Evolutionary conservation across 2,797 vertebrate species (phyloP).

Genomic region (Peromyscus eremicus): DNA sequence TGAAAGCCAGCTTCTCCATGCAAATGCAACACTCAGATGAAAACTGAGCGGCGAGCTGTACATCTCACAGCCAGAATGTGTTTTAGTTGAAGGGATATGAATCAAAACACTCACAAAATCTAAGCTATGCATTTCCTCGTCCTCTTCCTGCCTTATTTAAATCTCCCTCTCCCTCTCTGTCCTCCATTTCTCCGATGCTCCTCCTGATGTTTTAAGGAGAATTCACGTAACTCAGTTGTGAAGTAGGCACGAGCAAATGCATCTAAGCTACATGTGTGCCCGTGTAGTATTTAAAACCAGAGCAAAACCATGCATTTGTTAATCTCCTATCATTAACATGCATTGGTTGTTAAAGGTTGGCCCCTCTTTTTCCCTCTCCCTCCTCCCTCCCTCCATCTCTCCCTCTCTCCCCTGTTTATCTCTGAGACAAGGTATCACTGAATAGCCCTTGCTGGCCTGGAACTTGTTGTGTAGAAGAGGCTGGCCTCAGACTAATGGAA

Average conservation of each 20-base stretch:
- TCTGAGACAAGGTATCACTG: no score
- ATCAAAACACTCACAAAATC: slow-evolving; percentile 80
- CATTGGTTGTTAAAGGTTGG: no score
- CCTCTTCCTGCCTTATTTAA: slow-evolving; percentile 61
- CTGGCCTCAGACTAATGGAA: no score
- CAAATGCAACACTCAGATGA: slow-evolving; percentile 69
- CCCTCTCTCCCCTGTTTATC: no score
- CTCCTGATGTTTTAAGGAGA: background rate
- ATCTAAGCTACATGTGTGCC: slow-evolving; percentile 16
- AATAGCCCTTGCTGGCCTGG: no score
- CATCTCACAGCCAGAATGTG: slow-evolving; percentile 81
- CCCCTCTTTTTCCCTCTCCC: no score
- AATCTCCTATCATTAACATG: background rate
- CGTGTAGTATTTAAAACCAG: slow-evolving; percentile 48
- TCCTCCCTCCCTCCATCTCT: no score
- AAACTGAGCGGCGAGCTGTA: slow-evolving; percentile 80
- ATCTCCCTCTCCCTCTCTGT: slow-evolving; percentile 28
- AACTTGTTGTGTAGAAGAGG: no score
- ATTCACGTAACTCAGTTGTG: slow-evolving; percentile 42
- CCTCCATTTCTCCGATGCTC: background rate
- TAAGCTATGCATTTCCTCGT: slow-evolving; percentile 78
- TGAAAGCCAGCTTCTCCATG: slow-evolving; percentile 81
- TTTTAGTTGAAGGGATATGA: slow-evolving; percentile 83
- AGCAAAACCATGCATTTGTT: slow-evolving; percentile 15
- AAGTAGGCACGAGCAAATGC: background rate